phyloP scores from a whole-genome alignment of 2,888 invertebrate genomes.

The Lasioglossum malachurum region DNA sequence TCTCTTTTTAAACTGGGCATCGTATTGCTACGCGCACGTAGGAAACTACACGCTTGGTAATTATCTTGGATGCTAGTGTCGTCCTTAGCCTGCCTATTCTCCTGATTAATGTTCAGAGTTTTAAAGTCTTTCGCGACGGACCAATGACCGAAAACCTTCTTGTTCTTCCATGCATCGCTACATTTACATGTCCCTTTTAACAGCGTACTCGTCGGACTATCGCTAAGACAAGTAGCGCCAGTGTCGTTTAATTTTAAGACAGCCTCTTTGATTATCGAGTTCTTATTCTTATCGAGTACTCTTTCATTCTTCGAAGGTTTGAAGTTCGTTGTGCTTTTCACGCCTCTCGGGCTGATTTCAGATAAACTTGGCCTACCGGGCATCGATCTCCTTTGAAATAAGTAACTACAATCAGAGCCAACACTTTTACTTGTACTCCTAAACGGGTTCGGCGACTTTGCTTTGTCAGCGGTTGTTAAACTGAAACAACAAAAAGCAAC shows the following conservation, averaged over 20 bases:
- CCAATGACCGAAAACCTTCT: conserved; percentile 79
- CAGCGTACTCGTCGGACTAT: conserved; percentile 73
- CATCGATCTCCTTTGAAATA: conserved; percentile 75
- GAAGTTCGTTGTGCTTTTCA: conserved; percentile 81
- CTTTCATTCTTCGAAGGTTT: conserved; percentile 80
- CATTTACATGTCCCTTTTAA: conserved; percentile 78
- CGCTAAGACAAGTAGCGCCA: conserved; percentile 72
- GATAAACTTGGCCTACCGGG: conserved; percentile 72
- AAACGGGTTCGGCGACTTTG: conserved; percentile 76
- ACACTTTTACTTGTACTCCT: conserved; percentile 67
- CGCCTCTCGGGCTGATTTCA: conserved; percentile 74
- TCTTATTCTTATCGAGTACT: conserved; percentile 75
- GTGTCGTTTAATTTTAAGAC: conserved; percentile 78
- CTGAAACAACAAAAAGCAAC: conserved; percentile 65
- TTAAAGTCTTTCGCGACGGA: conserved; percentile 81
- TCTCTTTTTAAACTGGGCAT: conserved; percentile 82
- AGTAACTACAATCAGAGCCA: conserved; percentile 73
- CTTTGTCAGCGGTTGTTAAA: conserved; percentile 67
- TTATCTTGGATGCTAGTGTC: conserved; percentile 79
- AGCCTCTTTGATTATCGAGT: conserved; percentile 81
- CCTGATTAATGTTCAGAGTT: conserved; percentile 77
- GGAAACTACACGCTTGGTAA: conserved; percentile 79
- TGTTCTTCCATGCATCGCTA: conserved; percentile 75
- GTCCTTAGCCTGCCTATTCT: conserved; percentile 78
- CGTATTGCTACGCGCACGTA: conserved; percentile 82